Percentiles rank a stretch among this genome's conserved stretches.
phyloP scores from a whole-genome alignment of 2,113 vertebrate genomes.

The Cynopterus brachyotis region DNA sequence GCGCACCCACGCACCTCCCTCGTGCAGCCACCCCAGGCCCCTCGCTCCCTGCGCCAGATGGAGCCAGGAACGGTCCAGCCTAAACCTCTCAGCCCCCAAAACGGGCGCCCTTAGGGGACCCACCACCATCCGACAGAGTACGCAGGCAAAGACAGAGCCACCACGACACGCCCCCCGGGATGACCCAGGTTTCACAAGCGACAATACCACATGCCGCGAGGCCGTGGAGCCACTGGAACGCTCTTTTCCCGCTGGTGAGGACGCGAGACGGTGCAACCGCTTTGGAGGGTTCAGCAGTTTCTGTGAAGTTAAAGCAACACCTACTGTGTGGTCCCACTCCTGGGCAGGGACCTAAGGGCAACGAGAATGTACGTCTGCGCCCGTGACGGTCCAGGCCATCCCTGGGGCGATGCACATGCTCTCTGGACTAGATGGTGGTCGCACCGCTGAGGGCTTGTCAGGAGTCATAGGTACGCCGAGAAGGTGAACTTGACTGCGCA shows the following conservation, averaged over 20 bases:
- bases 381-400: too few relatives aligned
- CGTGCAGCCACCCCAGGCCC: neutral
- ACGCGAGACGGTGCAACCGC: neutral
- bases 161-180: neutral
- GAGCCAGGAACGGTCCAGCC: neutral
- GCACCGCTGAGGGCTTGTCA: neutral
- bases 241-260: neutral
- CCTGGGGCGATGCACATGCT: neutral
- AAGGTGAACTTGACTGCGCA: neutral
- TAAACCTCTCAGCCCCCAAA: too few relatives aligned
- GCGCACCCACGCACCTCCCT: neutral
- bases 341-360: neutral
- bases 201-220: neutral
- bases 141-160: neutral
- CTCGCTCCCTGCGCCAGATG: neutral
- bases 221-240: neutral
- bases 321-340: rapidly evolving
- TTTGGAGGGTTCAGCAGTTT: neutral
- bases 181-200: neutral
- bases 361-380: neutral
- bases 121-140: neutral
- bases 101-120: neutral
- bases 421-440: neutral
- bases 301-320: neutral
- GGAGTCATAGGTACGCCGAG: too few relatives aligned